Base-by-base conservation (phyloP, 2,113 vertebrate genomes). In the Cebidichthys violaceus region DNA sequence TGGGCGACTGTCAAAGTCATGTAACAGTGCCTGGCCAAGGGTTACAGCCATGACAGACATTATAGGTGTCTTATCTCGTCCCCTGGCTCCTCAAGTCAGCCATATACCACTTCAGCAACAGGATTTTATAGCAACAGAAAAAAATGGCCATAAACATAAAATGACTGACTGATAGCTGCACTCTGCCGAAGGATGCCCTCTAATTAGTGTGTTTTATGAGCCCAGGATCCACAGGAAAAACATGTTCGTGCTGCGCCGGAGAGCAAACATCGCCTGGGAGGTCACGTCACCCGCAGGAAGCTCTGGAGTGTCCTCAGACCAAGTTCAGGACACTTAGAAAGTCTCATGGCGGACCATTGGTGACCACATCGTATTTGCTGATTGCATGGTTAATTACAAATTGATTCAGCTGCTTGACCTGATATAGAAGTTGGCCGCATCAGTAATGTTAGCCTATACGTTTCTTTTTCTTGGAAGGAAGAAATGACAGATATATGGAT, bases 161-260 rank as follows among this genome's bases (percentile, higher is more conserved):
- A 88, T 90, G 88, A 87, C 37, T 91, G 89, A 91, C 85, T 88
- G 92, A 93, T 92, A 93, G 83, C 83, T 86, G 83, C 91, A 80
- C 85, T 89, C 62, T 65, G 70, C 80, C 81, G 79, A 82, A 91
- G 86, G 89, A 92, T 91, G 85, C 78, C 90, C 88, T 94, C 69
- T 91, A 92, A 94, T 94, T 93, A 92, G 84, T 33, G 64, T 50
- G 79, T 77, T 93, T 93, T 93, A 92, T 82, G 90, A 86, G 88
- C 69, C 70, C 87, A 71, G 86, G 81, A 89, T 87, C 86, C 81
- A 73, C 89, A 90, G 85, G 86, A 85, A 89, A 90, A 91, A 91
- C 90, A 91, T 91, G 90, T 80, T 77, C 54, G 7, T 67, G 67
- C 87, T 84, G 76, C n/a, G 31, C 61, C 4, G 2, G 60, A 89